Evolutionary conservation across 2,888 invertebrate species (phyloP).

Genomic region (Napeogenes sylphis): DNA sequence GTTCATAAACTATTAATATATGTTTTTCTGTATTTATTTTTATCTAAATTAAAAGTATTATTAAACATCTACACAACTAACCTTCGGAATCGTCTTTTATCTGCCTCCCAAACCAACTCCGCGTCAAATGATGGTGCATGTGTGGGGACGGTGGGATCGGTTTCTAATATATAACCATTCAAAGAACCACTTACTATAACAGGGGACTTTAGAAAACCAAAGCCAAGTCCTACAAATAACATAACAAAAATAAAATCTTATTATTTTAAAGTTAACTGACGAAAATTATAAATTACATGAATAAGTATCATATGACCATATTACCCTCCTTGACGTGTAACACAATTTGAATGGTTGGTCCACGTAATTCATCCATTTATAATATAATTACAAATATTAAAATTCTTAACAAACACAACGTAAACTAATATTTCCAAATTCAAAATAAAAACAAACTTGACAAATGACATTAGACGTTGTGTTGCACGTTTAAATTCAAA

Average conservation of each 20-base stretch:
- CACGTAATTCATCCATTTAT: constrained; percentile 80
- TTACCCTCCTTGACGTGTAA: constrained; percentile 82
- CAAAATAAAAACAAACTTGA: constrained; percentile 21
- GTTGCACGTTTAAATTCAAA: constrained; percentile 4
- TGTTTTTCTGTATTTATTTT: no score
- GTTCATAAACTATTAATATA: no score
- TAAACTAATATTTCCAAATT: constrained; percentile 46
- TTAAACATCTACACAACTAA: constrained; percentile 38
- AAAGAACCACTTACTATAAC: constrained; percentile 79
- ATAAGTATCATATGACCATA: no score
- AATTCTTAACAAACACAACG: constrained; percentile 51
- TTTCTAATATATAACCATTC: constrained; percentile 82
- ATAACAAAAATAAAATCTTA: neutral
- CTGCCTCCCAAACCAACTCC: constrained; percentile 88
- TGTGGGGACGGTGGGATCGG: constrained; percentile 79
- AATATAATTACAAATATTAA: constrained; percentile 37
- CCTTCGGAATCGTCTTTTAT: constrained; percentile 83
- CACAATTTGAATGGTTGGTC: constrained; percentile 81
- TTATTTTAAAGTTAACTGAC: neutral
- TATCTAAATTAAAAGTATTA: no score
- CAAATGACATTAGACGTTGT: constrained; percentile 12
- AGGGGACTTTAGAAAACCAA: constrained; percentile 74
- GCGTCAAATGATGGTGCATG: constrained; percentile 82
- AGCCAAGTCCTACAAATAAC: constrained; percentile 70
- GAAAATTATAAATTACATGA: constrained; percentile 11